Conservation (phyloP, 2,113 vertebrate genomes). For the Sebastes fasciatus region DNA sequence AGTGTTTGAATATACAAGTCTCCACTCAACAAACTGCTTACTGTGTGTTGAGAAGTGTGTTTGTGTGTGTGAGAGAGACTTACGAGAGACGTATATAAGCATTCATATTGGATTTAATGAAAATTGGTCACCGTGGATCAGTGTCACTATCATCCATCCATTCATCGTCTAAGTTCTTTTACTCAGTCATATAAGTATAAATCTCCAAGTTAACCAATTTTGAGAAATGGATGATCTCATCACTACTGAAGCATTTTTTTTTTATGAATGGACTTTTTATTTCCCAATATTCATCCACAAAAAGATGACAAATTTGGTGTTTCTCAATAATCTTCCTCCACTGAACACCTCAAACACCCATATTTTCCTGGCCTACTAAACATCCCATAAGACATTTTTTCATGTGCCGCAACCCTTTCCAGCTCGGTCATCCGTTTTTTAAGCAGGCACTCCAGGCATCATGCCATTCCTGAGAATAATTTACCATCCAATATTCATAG, state of each 20-base stretch:
- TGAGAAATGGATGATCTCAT: slow-evolving; percentile 13
- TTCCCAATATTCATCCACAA: background rate
- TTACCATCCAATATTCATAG: slow-evolving; percentile 11
- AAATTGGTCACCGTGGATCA: slow-evolving; percentile 15
- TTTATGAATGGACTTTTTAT: background rate
- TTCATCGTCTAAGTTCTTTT: slow-evolving; percentile 6
- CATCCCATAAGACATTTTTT: background rate
- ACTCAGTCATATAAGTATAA: background rate
- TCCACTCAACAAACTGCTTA: background rate
- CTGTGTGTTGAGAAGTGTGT: background rate
- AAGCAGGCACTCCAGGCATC: slow-evolving; percentile 3
- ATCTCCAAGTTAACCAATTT: background rate
- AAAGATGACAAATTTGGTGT: background rate
- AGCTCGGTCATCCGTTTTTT: background rate
- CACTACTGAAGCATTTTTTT: background rate
- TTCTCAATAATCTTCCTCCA: background rate
- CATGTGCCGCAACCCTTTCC: background rate
- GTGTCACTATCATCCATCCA: slow-evolving; percentile 27
- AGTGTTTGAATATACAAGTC: slow-evolving; percentile 22
- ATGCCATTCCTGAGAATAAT: slow-evolving; percentile 1
- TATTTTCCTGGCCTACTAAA: background rate
- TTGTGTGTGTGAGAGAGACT: background rate
- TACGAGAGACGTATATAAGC: too few relatives aligned
- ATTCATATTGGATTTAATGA: background rate
- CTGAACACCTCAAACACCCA: background rate